A percentile compares a stretch with the other conserved stretches of the same genome.
These are phyloP conservation scores for Astyanax mexicanus DNA, from an alignment of 2,797 vertebrate genomes.

Conservation along the genomic window DNA sequence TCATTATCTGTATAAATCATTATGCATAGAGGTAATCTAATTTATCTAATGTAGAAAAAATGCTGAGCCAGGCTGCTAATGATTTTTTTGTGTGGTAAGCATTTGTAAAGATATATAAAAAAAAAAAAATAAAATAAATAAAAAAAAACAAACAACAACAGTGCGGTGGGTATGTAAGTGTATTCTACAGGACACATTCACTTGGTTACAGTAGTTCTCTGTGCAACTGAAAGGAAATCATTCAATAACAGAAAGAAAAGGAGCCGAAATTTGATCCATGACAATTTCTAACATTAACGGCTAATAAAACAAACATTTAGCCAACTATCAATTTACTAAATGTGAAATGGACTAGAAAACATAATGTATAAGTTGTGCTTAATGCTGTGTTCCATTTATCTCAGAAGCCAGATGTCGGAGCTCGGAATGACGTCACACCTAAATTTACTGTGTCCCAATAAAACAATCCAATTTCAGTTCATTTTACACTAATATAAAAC, in stretches of 20 bases:
- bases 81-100: neutral
- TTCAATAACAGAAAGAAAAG: slow-evolving; percentile 2
- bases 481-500: too few species aligned
- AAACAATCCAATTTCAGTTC: too few species aligned
- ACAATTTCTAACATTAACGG: neutral
- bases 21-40: slow-evolving; percentile 41
- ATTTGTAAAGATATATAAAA: neutral
- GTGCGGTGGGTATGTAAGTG: slow-evolving; percentile 1
- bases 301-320: neutral
- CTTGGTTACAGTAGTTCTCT: slow-evolving; percentile 25
- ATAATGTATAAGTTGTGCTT: neutral
- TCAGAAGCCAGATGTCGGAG: too few species aligned
- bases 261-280: neutral
- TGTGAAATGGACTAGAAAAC: slow-evolving; percentile 1
- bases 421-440: too few species aligned
- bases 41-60: slow-evolving; percentile 19
- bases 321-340: neutral
- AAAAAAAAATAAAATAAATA: neutral
- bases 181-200: slow-evolving; percentile 11
- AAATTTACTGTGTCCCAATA: too few species aligned
- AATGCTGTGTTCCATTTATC: too few species aligned
- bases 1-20: slow-evolving; percentile 12
- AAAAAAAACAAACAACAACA: neutral
- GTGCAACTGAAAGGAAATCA: slow-evolving; percentile 1
- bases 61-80: neutral